phyloP scores from a whole-genome alignment of 2,888 invertebrate species.

The Yponomeuta sedellus region DNA sequence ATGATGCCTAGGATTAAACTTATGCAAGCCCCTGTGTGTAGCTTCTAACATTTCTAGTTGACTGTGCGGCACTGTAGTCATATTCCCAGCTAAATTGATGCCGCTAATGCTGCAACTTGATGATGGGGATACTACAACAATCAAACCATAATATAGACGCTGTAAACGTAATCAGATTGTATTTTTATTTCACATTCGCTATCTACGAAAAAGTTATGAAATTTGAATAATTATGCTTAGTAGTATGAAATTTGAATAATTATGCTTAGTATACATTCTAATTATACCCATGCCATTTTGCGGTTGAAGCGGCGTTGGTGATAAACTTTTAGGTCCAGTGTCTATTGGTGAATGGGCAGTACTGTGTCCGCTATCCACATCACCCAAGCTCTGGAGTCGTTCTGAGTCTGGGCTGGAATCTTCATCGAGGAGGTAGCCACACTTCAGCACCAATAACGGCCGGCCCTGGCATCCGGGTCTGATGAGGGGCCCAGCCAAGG shows the following conservation, averaged over 20 bases:
- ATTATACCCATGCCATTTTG: constrained; percentile 51
- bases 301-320: constrained; percentile 79
- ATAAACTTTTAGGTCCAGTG: constrained; percentile 88
- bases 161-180: background rate
- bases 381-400: constrained; percentile 82
- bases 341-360: constrained; percentile 93
- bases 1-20: constrained; percentile 95
- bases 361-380: constrained; percentile 93
- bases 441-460: constrained; percentile 82
- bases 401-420: constrained; percentile 93
- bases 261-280: too few species aligned
- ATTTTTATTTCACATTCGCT: too few species aligned
- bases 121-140: constrained; percentile 73
- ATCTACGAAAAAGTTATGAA: too few species aligned
- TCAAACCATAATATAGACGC: background rate
- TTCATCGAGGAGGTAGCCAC: constrained; percentile 84
- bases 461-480: constrained; percentile 61
- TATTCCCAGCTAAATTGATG: constrained; percentile 77
- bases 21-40: constrained; percentile 96
- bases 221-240: background rate
- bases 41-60: constrained; percentile 92
- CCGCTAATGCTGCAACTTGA: constrained; percentile 75
- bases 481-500: constrained; percentile 53
- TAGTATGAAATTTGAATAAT: too few species aligned
- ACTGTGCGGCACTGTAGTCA: constrained; percentile 85